Evolutionary conservation across 2,797 vertebrate genomes (phyloP), one percentile per base, ranked within the genome.

Genomic region (Agapornis canus): DNA sequence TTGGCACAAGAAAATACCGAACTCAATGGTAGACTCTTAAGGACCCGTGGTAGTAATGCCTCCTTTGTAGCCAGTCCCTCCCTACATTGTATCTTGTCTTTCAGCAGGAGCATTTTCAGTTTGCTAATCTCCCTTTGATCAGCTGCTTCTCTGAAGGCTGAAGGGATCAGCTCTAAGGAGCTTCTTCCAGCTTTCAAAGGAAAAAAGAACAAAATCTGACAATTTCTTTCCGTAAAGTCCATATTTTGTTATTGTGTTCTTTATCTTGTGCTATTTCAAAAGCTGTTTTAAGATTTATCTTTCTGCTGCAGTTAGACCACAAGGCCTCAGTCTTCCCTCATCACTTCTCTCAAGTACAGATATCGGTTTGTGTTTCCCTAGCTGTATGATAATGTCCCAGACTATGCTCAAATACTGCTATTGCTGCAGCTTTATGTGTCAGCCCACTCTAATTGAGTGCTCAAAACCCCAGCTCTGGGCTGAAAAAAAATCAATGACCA

Each of bases 71-170:
- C 57, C 66, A 15, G 25, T 22, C 88, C 35, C 51, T 78, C 64
- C 79, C 17, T 37, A 11, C 26, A 71, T n/a, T 47, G 20, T 51
- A 47, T 29, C 29, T 29, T 32, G 43, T n/a, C 45, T 83, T 89
- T 79, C 40, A 71, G 76, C 42, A 77, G 49, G 48, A 77, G 43
- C 21, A 59, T 73, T 45, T 57, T 68, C 61, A 29, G 13, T 68
- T 81, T 61, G 64, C n/a, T 92, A 85, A 83, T 96, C 87, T 49
- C 37, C n/a, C 76, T 96, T 90, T 92, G 75, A 92, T 81, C 82
- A 70, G 63, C 71, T 76, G 37, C 78, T 64, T 66, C 91, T 94
- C 82, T 92, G 84, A 87, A 91, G 45, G 75, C 89, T 89, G 48
- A 82, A 93, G 79, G 47, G 57, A 91, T 68, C 61, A 95, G 39